Evolutionary conservation across 1,140 invertebrate species (phyloP).

Genomic region (Pissodes strobi): DNA sequence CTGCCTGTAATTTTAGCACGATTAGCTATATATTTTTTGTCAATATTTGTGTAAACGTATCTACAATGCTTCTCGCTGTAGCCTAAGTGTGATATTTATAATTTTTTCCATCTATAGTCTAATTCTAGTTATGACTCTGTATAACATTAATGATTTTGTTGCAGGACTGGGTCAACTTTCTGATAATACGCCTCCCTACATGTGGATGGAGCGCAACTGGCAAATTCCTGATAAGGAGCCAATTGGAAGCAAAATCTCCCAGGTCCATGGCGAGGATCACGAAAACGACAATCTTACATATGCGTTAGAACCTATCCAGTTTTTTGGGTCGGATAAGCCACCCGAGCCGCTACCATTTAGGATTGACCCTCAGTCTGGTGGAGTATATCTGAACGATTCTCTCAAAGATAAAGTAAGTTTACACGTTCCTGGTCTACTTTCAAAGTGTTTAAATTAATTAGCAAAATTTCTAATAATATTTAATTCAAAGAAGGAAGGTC

Average conservation of each 20-base stretch:
- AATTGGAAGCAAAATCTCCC: constrained; percentile 66
- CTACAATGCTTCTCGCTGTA: too few species aligned
- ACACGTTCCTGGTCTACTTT: too few species aligned
- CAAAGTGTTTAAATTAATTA: too few species aligned
- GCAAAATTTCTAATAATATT: too few species aligned
- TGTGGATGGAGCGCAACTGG: constrained; percentile 69
- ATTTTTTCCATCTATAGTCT: too few species aligned
- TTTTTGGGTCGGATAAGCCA: constrained; percentile 45
- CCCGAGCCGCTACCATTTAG: constrained; percentile 63
- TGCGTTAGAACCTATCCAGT: constrained; percentile 62
- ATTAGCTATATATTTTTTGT: too few species aligned
- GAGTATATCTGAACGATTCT: constrained; percentile 71
- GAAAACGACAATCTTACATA: constrained; percentile 67
- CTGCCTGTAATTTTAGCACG: too few species aligned
- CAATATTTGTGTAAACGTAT: too few species aligned
- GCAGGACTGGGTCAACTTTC: constrained; percentile 31
- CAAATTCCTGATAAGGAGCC: constrained; percentile 66
- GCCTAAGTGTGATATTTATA: too few species aligned
- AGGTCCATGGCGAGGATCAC: constrained; percentile 57
- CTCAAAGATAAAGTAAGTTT: constrained; percentile 68
- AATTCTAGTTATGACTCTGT: too few species aligned
- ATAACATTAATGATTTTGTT: too few species aligned
- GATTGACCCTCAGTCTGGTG: constrained; percentile 71
- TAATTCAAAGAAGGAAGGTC: constrained; percentile 1
- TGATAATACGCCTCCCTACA: constrained; percentile 48